Evolutionary conservation across 1,140 invertebrate species (phyloP), one percentile per base, ranked within the genome.

Genomic region (Drosophila pallidifrons): DNA sequence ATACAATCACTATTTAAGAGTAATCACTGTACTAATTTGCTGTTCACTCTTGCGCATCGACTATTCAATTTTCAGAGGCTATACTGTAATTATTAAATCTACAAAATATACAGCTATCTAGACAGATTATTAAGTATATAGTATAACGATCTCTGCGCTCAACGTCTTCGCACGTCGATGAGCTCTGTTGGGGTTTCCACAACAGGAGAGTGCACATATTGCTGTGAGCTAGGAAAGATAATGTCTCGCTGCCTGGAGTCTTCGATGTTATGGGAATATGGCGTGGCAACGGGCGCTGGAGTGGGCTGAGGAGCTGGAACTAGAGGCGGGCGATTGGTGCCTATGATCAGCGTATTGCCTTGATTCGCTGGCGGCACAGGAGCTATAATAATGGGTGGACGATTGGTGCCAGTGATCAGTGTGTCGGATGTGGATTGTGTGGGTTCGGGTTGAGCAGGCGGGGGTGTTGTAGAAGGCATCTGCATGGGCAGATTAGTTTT

Each of bases 301-400:
- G 15, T 35, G 1, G 54, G 54, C 7, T 58, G n/a, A 41, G 15
- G 13, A 20, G 45, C 28, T 13, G 64, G 51, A 2, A 57, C 13
- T 0, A 75, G 20, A 1, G 72, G 67, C 11, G 72, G 72, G 7
- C 47, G 65, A 61, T 70, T 66, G 8, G 16, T 57, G 10, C 60
- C 63, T 0, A 13, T 16, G 16, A 72, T 57, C 52, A 60, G 20
- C 4, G 68, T 52, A 25, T 25, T 7, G 11, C 38, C 55, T 2
- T 32, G 16, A 43, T 43, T 35, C n/a, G 28, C n/a, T 5, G 47
- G 46, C 7, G 58, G 58, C 30, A 28, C 45, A n/a, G 58, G 58
- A 3, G 60, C 6, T 8, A 60, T 30, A 8, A 61, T 49, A 4
- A 60, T 10, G 1, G 59, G 46, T 20, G 45, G 59, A 16, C 28